These are phyloP conservation scores for Drosophila bipectinata DNA, from an alignment of 1,140 invertebrate species.

Conservation along the genomic window DNA sequence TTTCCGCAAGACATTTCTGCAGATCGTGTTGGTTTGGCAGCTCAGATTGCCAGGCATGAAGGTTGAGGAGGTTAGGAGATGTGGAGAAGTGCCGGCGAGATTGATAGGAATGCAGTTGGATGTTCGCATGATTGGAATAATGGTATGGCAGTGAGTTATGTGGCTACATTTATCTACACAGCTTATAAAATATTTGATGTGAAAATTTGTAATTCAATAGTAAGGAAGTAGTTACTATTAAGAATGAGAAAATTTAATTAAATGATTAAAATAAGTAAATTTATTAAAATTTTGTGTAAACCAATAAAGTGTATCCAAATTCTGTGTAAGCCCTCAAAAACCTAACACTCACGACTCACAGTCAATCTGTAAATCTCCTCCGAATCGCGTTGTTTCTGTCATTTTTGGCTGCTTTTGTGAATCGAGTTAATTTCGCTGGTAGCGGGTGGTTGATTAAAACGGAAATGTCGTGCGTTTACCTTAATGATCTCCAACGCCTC, in stretches of 20 bases:
- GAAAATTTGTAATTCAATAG: constrained; percentile 13
- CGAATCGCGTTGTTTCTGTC: constrained; percentile 20
- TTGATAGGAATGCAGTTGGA: constrained; percentile 51
- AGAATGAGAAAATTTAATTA: too few relatives aligned
- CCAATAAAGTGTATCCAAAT: constrained; percentile 13
- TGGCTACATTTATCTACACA: constrained; percentile 33
- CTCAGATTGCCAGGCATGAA: not conserved
- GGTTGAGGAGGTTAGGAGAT: constrained; percentile 6
- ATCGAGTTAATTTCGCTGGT: constrained; percentile 54
- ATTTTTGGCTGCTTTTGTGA: constrained; percentile 42
- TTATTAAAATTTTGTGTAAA: not conserved
- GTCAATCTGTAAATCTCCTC: constrained; percentile 9
- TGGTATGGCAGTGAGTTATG: constrained; percentile 35
- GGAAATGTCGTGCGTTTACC: constrained; percentile 72
- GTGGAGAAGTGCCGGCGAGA: constrained; percentile 29
- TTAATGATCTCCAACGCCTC: constrained; percentile 59
- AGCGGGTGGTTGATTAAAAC: constrained; percentile 80
- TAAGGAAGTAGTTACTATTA: not conserved
- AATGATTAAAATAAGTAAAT: not conserved
- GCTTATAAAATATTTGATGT: constrained; percentile 34
- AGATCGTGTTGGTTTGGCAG: constrained; percentile 20
- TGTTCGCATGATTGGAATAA: constrained; percentile 40
- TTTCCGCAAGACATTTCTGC: constrained; percentile 50
- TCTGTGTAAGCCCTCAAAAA: not conserved
- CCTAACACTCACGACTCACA: constrained; percentile 33